These are phyloP conservation scores for Drosophila algonquin DNA, from an alignment of 2,888 invertebrate species.

Conservation along the genomic window DNA sequence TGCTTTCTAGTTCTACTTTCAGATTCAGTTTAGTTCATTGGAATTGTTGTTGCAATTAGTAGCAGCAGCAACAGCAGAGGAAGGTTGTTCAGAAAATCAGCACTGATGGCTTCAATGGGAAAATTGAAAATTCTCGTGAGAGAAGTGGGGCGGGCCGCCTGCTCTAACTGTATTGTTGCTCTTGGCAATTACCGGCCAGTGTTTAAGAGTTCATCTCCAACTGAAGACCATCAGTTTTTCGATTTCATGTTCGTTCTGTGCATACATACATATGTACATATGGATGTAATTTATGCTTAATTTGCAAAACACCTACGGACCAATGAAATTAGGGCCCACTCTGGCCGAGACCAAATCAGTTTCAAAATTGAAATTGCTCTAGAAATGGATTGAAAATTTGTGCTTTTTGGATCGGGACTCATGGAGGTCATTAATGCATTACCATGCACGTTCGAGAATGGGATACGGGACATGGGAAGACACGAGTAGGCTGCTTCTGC, in stretches of 20 bases:
- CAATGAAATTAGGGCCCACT: slow-evolving; percentile 50
- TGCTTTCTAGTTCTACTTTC: slow-evolving; percentile 42
- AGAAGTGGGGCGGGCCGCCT: not conserved
- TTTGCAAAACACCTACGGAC: slow-evolving; percentile 59
- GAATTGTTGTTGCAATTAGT: slow-evolving; percentile 76
- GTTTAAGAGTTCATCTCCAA: slow-evolving; percentile 17
- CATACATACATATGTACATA: not conserved
- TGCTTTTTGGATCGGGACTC: not conserved
- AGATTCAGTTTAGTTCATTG: slow-evolving; percentile 72
- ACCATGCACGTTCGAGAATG: not conserved
- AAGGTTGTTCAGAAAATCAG: slow-evolving; percentile 45
- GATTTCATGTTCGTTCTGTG: slow-evolving; percentile 2
- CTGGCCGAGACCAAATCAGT: slow-evolving; percentile 12
- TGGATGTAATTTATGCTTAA: slow-evolving; percentile 43
- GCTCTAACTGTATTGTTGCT: slow-evolving; percentile 36
- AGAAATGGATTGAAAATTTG: slow-evolving; percentile 1
- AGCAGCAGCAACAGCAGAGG: slow-evolving; percentile 34
- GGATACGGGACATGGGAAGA: not conserved
- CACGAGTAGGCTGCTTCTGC: too few species aligned
- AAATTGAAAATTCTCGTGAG: slow-evolving; percentile 52
- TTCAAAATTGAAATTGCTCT: not conserved
- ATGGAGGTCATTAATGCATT: not conserved
- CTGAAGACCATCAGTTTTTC: slow-evolving; percentile 18
- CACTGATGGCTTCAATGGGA: slow-evolving; percentile 72
- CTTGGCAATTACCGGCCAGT: slow-evolving; percentile 39